Conservation (phyloP, 1,140 invertebrate genomes). For the Archegozetes longisetosus region DNA sequence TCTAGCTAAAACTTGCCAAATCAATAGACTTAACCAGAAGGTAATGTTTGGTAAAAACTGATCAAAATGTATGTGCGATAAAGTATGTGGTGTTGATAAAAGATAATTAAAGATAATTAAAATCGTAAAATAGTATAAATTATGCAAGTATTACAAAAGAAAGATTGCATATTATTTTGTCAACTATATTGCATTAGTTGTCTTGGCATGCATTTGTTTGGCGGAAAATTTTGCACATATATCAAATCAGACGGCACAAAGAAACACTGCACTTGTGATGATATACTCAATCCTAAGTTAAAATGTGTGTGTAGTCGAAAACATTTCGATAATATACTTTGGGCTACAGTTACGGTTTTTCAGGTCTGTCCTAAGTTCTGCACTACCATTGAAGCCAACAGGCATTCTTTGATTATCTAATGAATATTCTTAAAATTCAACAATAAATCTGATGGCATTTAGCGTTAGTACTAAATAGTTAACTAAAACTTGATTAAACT, state of each 20-base stretch:
- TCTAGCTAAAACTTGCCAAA: too few relatives aligned
- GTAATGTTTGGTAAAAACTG: too few relatives aligned
- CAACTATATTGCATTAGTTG: constrained; percentile 45
- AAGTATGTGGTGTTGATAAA: too few relatives aligned
- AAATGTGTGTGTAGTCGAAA: constrained; percentile 81
- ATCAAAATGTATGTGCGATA: too few relatives aligned
- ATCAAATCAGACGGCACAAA: constrained; percentile 57
- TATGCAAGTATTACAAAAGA: too few relatives aligned
- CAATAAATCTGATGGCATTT: not conserved
- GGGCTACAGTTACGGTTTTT: constrained; percentile 89
- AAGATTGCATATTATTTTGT: too few relatives aligned
- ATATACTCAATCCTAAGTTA: constrained; percentile 64
- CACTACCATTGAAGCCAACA: not conserved
- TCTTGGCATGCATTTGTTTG: constrained; percentile 96
- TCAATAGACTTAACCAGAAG: too few relatives aligned
- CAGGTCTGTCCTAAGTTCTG: constrained; percentile 52
- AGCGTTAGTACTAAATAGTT: not conserved
- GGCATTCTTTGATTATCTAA: constrained; percentile 10
- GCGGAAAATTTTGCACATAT: constrained; percentile 92
- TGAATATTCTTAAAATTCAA: not conserved
- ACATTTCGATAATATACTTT: constrained; percentile 92
- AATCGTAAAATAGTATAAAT: too few relatives aligned
- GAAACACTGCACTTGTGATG: constrained; percentile 68
- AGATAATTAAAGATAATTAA: too few relatives aligned
- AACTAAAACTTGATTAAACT: too few relatives aligned